phyloP scores from a whole-genome alignment of 2,888 invertebrate genomes.

The Erebia aethiops region DNA sequence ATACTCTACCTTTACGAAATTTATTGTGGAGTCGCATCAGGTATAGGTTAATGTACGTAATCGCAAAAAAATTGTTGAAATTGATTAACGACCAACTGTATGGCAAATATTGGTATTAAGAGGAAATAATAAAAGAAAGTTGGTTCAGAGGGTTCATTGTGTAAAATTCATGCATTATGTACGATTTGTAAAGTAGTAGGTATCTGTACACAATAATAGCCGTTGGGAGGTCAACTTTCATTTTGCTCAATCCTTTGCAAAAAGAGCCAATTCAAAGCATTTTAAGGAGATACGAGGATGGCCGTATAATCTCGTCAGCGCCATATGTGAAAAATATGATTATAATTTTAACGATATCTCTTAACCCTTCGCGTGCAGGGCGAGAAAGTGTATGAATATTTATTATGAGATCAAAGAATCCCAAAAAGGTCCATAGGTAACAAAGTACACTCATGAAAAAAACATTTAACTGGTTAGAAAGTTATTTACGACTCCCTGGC shows the following conservation, averaged over 20 bases:
- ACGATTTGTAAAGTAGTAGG: constrained; percentile 30
- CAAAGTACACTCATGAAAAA: constrained; percentile 56
- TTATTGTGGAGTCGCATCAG: background rate
- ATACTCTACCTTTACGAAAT: background rate
- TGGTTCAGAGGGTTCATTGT: constrained; percentile 42
- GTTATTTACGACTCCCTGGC: constrained; percentile 56
- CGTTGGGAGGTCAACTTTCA: constrained; percentile 65
- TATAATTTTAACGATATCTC: constrained; percentile 40
- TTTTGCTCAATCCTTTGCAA: constrained; percentile 58
- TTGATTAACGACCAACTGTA: background rate
- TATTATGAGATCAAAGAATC: constrained; percentile 64
- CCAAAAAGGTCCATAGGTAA: constrained; percentile 52
- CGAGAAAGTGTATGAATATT: constrained; percentile 73
- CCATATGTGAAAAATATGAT: constrained; percentile 38
- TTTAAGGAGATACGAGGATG: constrained; percentile 50
- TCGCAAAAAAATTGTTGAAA: background rate
- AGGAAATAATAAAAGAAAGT: constrained; percentile 39
- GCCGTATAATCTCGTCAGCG: constrained; percentile 32
- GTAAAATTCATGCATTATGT: constrained; percentile 42
- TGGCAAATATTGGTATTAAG: constrained; percentile 7
- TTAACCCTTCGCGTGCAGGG: constrained; percentile 56
- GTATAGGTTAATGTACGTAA: background rate
- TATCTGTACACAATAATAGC: constrained; percentile 50
- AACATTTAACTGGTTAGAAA: constrained; percentile 66
- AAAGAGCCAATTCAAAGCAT: constrained; percentile 63